phyloP scores from a whole-genome alignment of 2,888 invertebrate genomes.

The Andrena hattorfiana region DNA sequence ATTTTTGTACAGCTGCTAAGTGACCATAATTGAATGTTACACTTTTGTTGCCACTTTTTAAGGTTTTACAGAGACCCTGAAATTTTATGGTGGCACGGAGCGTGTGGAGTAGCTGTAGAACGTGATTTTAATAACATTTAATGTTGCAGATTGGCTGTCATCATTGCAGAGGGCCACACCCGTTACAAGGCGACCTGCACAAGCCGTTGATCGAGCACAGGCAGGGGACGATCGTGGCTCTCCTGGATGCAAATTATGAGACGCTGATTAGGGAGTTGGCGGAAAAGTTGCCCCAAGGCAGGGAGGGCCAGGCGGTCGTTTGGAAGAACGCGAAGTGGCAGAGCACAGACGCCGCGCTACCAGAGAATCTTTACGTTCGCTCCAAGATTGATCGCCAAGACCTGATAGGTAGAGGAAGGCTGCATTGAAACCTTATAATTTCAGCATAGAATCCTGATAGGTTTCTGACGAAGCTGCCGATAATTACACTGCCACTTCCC shows the following conservation, averaged over 20 bases:
- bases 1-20: too few relatives aligned
- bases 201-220: conserved; percentile 79
- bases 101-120: not conserved
- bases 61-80: too few relatives aligned
- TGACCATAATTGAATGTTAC: too few relatives aligned
- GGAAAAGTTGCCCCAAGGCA: conserved; percentile 75
- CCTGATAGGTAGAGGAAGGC: conserved; percentile 76
- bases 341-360: conserved; percentile 55
- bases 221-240: conserved; percentile 76
- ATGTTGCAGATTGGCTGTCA: conserved; percentile 80
- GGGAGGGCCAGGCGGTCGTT: conserved; percentile 80
- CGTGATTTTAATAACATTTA: not conserved
- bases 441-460: conserved; percentile 22
- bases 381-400: conserved; percentile 80
- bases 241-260: conserved; percentile 76
- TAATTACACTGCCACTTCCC: conserved; percentile 14
- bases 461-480: conserved; percentile 20
- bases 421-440: conserved; percentile 32
- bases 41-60: too few relatives aligned
- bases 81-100: not conserved
- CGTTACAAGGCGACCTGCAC: conserved; percentile 76
- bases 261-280: conserved; percentile 76
- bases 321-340: conserved; percentile 76
- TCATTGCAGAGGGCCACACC: conserved; percentile 81
- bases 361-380: conserved; percentile 78